Conservation (phyloP, 2,797 vertebrate species). For the Arrhamphus sclerolepis region DNA sequence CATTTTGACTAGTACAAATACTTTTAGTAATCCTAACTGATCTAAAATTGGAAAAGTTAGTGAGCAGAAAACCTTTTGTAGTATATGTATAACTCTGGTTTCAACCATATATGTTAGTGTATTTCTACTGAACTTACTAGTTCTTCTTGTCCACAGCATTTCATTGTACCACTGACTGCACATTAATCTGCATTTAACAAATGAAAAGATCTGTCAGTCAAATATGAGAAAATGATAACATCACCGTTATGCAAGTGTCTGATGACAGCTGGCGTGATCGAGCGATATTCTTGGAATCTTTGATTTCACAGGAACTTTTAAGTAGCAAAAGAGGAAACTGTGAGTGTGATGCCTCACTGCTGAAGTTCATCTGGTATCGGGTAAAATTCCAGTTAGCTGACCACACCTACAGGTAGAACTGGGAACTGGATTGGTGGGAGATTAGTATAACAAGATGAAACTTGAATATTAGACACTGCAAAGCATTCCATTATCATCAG, state of each 20-base stretch:
- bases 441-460: not conserved
- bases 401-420: constrained; percentile 33
- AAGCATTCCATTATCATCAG: not conserved
- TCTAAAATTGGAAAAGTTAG: too few species aligned
- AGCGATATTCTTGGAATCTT: constrained; percentile 12
- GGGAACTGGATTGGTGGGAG: constrained; percentile 19
- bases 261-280: constrained; percentile 1
- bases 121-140: too few species aligned
- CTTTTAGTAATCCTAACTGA: too few species aligned
- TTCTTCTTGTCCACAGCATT: too few species aligned
- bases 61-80: too few species aligned
- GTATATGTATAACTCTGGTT: too few species aligned
- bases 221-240: not conserved
- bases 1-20: too few species aligned
- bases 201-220: too few species aligned
- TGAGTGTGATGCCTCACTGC: too few species aligned
- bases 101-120: too few species aligned
- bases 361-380: constrained; percentile 4
- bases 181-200: too few species aligned
- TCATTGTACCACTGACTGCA: too few species aligned
- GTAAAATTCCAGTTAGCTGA: constrained; percentile 19
- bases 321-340: constrained; percentile 15
- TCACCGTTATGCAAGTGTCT: constrained; percentile 8
- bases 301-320: constrained; percentile 1
- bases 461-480: constrained; percentile 3